Evolutionary conservation across 2,797 vertebrate genomes (phyloP).

Genomic region (Cossypha heuglini): DNA sequence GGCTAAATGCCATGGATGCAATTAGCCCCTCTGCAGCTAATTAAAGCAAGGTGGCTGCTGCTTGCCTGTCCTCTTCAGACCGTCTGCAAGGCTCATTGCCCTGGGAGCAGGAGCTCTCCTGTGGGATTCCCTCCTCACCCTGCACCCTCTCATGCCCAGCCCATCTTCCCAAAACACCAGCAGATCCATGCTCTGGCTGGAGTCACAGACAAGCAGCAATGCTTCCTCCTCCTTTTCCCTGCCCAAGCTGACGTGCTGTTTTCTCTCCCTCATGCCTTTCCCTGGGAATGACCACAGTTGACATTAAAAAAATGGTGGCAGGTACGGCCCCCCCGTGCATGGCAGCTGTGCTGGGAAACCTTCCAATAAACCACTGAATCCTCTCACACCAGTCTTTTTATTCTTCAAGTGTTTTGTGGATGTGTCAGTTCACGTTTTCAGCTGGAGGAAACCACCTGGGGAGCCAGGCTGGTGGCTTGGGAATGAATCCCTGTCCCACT

Average conservation of each 20-base stretch:
- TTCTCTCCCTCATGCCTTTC: constrained; percentile 76
- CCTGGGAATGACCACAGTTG: constrained; percentile 90
- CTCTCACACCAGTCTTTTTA: background rate
- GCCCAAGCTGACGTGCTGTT: constrained; percentile 62
- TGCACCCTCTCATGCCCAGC: background rate
- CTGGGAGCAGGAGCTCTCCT: background rate
- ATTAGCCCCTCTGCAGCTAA: background rate
- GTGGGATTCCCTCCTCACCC: background rate
- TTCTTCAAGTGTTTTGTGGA: background rate
- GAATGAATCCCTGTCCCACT: background rate
- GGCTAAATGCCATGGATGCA: background rate
- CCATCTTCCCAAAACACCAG: rapidly evolving
- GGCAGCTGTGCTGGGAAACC: background rate
- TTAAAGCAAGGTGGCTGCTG: background rate
- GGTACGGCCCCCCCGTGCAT: constrained; percentile 80
- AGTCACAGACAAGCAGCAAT: background rate
- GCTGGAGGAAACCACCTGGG: background rate
- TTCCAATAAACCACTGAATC: background rate
- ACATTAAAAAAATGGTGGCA: constrained; percentile 94
- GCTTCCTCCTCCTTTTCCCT: background rate
- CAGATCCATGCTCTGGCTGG: background rate
- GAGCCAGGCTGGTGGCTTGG: background rate
- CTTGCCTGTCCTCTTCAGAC: background rate
- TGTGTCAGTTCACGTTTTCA: background rate
- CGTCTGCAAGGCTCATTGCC: background rate